Evolutionary conservation across 2,113 vertebrate species (phyloP), one percentile per base, ranked within the genome.

Genomic region (Chrysochloris asiatica): DNA sequence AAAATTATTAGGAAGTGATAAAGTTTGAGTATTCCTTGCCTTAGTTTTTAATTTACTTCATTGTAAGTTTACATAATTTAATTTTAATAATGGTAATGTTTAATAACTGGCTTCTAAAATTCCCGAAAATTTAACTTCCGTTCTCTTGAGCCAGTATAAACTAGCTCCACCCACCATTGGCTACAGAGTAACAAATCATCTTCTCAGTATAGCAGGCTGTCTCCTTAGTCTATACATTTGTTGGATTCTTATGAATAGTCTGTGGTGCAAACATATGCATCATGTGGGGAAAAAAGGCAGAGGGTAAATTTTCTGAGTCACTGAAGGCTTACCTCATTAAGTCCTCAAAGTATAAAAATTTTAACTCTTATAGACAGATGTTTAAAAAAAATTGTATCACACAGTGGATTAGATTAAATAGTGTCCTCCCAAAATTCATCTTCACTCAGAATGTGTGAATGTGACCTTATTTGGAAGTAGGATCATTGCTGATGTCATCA

Each of bases 261-360:
- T 93, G 72, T 63, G 67, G 47, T 69, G 43, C 59, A 77, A 93
- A 82, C 26, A 45, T 24, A 91, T 83, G 30, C 50, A 52, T 24
- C 47, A 48, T n/a, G 17, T 19, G 36, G 33, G 45, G 17, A 41
- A 36, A 36, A 82, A 52, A 52, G 9, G 2, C 13, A 14, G 54
- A 47, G 61, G 69, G 63, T 82, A 84, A 21, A 36, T 81, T 94
- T 89, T 83, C 47, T 83, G 89, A 41, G 52, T 63, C 38, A 19
- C 21, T 24, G 61, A 72, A 78, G 41, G 9, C 43, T 84, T 56
- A 76, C 69, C 56, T 83, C 81, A 90, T 85, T 67, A 83, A 80
- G 33, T 4, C 45, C 56, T 54, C 36, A 75, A 84, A 88, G 67
- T 91, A 63, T 69, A 84, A 59, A 86, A 65, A 17, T 71, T 93